phyloP scores from a whole-genome alignment of 2,113 vertebrate species.

The Morone saxatilis region DNA sequence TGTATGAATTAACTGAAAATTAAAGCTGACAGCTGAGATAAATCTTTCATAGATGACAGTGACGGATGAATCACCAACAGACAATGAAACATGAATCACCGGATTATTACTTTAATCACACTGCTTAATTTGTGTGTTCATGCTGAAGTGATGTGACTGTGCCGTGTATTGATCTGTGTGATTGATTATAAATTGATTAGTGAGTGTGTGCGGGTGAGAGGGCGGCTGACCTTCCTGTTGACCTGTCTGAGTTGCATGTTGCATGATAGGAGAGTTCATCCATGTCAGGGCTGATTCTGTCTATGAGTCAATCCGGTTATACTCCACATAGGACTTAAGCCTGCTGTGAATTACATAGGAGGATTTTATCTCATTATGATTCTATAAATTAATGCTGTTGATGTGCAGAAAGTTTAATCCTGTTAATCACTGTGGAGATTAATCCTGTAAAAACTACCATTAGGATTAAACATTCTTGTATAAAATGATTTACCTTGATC shows the following conservation, averaged over 20 bases:
- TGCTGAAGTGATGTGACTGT: neutral
- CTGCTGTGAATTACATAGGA: neutral
- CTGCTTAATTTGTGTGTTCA: neutral
- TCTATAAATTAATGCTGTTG: neutral
- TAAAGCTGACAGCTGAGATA: slow-evolving; percentile 23
- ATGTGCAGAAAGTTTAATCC: slow-evolving; percentile 1
- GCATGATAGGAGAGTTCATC: neutral
- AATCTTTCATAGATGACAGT: slow-evolving; percentile 22
- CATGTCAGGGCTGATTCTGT: neutral
- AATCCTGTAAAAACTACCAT: slow-evolving; percentile 1
- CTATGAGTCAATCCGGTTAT: neutral
- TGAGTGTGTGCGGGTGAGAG: neutral
- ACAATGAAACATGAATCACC: slow-evolving; percentile 27
- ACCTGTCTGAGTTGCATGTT: slow-evolving; percentile 15
- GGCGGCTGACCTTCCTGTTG: slow-evolving; percentile 3
- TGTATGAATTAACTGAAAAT: slow-evolving; percentile 24
- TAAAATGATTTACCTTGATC: neutral
- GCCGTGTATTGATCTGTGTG: neutral
- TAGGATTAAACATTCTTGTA: neutral
- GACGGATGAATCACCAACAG: slow-evolving; percentile 29
- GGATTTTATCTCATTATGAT: neutral
- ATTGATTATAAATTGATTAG: slow-evolving; percentile 6
- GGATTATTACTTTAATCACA: neutral
- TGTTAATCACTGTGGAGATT: neutral
- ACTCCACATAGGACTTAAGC: neutral